Percentiles rank a stretch among this genome's conserved stretches.
Evolutionary conservation across 92 coral and sea anemone species (phyloP).

Genomic region (Chrysogorgia sp.): DNA sequence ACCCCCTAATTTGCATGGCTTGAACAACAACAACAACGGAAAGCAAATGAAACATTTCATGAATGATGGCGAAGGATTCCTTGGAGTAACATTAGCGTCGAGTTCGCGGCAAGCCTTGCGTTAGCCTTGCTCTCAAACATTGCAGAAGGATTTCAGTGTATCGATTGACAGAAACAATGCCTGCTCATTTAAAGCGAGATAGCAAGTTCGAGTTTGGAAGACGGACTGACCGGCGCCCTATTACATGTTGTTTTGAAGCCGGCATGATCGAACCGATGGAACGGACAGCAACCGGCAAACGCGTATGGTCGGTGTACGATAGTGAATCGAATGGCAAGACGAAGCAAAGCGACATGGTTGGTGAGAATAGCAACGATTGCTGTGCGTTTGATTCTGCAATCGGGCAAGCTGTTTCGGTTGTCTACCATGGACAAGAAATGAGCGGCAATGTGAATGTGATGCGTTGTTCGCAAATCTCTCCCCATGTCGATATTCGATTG

Average conservation of each 20-base stretch:
- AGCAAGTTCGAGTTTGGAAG: not conserved
- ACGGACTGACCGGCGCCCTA: not conserved
- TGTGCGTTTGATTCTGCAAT: not conserved
- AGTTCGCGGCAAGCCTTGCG: too few relatives aligned
- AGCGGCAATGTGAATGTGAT: constrained; percentile 11
- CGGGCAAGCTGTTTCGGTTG: constrained; percentile 8
- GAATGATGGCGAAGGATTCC: constrained; percentile 18
- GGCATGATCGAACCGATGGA: constrained; percentile 3
- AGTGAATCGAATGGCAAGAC: not conserved
- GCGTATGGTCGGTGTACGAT: constrained; percentile 15
- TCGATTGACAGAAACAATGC: not conserved
- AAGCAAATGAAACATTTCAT: not conserved
- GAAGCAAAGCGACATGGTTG: not conserved
- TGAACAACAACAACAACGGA: not conserved
- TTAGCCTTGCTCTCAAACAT: too few relatives aligned
- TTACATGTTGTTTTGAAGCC: constrained; percentile 19
- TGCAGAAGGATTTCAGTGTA: too few relatives aligned
- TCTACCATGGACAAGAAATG: constrained; percentile 4
- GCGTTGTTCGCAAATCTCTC: not conserved
- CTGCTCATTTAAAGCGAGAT: not conserved
- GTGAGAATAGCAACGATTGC: not conserved
- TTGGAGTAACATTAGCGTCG: not conserved
- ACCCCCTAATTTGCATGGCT: not conserved
- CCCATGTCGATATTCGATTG: constrained; percentile 24
- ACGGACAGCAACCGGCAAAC: constrained; percentile 30